phyloP scores from a whole-genome alignment of 1,140 invertebrate genomes.

The Proctacanthus coquilletti region DNA sequence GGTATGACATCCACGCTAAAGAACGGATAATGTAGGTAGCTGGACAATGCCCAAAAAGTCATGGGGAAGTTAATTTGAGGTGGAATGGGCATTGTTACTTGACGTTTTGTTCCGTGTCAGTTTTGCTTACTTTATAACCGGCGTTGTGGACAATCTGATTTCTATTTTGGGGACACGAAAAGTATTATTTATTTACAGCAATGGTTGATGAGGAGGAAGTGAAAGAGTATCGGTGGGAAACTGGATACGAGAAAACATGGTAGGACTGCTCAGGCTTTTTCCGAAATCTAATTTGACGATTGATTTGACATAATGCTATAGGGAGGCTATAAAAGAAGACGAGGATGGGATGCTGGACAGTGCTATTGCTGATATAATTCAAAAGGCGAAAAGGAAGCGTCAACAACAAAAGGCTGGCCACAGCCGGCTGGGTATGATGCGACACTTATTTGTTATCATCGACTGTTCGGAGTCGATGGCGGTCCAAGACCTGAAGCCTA shows the following conservation, averaged over 20 bases:
- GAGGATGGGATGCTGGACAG: constrained; percentile 80
- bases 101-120: too few relatives aligned
- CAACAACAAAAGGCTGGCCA: constrained; percentile 53
- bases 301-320: constrained; percentile 29
- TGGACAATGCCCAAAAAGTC: too few relatives aligned
- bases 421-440: constrained; percentile 87
- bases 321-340: constrained; percentile 95
- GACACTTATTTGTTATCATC: constrained; percentile 81
- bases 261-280: too few relatives aligned
- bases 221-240: constrained; percentile 93
- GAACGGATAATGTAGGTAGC: too few relatives aligned
- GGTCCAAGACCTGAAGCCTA: constrained; percentile 89
- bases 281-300: constrained; percentile 10
- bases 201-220: constrained; percentile 71
- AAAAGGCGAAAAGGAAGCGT: constrained; percentile 68
- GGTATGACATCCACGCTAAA: too few relatives aligned
- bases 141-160: too few relatives aligned
- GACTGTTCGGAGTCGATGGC: constrained; percentile 90
- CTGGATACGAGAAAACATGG: constrained; percentile 94
- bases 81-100: too few relatives aligned
- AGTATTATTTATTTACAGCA: too few relatives aligned
- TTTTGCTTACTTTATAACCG: too few relatives aligned
- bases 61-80: too few relatives aligned
- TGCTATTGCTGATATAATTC: constrained; percentile 78
- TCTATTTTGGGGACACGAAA: too few relatives aligned